These are phyloP conservation scores for Chloroceryle amazona DNA, from an alignment of 2,797 vertebrate species.

Conservation along the genomic window DNA sequence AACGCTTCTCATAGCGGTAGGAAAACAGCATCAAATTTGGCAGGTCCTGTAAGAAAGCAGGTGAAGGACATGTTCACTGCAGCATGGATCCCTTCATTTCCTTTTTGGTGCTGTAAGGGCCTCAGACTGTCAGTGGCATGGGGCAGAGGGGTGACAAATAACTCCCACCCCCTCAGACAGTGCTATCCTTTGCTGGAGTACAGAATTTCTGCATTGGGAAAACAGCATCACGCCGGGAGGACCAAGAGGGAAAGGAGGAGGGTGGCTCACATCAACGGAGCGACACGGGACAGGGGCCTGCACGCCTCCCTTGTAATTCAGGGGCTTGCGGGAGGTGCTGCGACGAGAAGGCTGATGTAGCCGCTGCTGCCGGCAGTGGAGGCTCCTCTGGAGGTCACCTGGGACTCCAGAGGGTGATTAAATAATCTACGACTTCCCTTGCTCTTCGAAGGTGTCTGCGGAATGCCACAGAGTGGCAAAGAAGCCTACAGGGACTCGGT, in stretches of 20 bases:
- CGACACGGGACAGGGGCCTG: rapidly evolving
- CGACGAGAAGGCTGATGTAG: not conserved
- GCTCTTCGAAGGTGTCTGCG: not conserved
- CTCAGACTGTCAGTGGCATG: not conserved
- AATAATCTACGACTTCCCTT: not conserved
- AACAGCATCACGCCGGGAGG: not conserved
- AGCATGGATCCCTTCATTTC: not conserved
- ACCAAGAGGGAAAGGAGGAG: not conserved
- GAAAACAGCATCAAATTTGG: not conserved
- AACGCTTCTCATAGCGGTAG: not conserved
- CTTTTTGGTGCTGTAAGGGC: not conserved
- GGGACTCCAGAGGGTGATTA: not conserved
- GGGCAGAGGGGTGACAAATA: not conserved
- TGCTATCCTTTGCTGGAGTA: not conserved
- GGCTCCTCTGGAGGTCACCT: not conserved
- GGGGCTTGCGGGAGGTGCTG: not conserved
- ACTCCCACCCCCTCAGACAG: not conserved
- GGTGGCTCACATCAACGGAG: not conserved
- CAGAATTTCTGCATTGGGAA: not conserved
- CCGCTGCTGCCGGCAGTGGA: not conserved
- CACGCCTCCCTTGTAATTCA: not conserved
- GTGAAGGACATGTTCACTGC: not conserved
- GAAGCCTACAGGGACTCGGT: not conserved
- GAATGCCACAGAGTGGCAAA: not conserved
- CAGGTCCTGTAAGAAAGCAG: not conserved